These are phyloP conservation scores for Hycleus cichorii DNA, from an alignment of 1,140 invertebrate genomes.

Conservation along the genomic window DNA sequence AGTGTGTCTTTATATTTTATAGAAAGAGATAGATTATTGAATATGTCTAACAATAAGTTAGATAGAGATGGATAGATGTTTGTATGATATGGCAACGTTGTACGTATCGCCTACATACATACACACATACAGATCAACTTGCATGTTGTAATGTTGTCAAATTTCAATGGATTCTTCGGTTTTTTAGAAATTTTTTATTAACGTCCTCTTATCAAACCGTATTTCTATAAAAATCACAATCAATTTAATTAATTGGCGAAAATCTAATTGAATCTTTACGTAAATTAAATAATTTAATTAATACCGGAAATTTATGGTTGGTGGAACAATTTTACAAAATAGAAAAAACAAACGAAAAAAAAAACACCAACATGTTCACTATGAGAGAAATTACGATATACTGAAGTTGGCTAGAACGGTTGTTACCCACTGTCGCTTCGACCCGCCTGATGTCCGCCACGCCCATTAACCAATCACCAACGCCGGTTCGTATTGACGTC, in stretches of 20 bases:
- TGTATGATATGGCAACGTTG: constrained; percentile 27
- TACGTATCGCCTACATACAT: constrained; percentile 37
- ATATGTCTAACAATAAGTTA: too few relatives aligned
- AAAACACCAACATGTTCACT: constrained; percentile 25
- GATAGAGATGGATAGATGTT: too few relatives aligned
- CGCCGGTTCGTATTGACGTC: constrained; percentile 32
- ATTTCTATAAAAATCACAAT: constrained; percentile 30
- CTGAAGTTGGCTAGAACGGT: constrained; percentile 25
- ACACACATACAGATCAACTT: constrained; percentile 25
- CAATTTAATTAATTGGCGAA: background rate
- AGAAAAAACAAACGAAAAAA: constrained; percentile 20
- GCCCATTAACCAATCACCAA: constrained; percentile 35
- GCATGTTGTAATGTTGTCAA: constrained; percentile 36
- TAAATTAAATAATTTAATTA: too few relatives aligned
- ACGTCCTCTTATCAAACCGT: constrained; percentile 11
- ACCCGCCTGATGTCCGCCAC: constrained; percentile 36
- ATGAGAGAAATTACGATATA: constrained; percentile 28
- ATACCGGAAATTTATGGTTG: constrained; percentile 15
- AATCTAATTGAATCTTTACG: constrained; percentile 14
- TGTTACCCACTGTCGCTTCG: constrained; percentile 22
- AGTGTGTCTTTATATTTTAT: too few relatives aligned
- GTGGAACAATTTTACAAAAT: constrained; percentile 14
- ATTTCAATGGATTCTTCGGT: constrained; percentile 12
- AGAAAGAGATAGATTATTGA: too few relatives aligned
- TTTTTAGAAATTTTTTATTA: constrained; percentile 15